phyloP scores from a whole-genome alignment of 1,140 invertebrate species.

The Sycophaga agraensis region DNA sequence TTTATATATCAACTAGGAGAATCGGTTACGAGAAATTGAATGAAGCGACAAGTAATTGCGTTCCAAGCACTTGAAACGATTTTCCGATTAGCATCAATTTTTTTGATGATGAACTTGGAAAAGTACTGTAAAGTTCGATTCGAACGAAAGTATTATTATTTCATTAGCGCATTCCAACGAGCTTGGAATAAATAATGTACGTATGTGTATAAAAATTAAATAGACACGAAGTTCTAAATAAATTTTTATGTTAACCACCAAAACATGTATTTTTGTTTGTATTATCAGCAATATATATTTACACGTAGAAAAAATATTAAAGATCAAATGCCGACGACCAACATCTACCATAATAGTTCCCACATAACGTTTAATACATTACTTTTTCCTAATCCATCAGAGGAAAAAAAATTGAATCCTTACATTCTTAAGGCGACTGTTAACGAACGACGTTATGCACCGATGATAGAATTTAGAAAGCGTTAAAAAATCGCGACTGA shows the following conservation, averaged over 20 bases:
- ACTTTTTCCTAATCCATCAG: constrained; percentile 27
- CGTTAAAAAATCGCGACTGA: constrained; percentile 32
- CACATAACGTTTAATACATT: constrained; percentile 30
- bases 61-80: constrained; percentile 10
- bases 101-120: constrained; percentile 17
- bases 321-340: constrained; percentile 29
- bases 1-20: not conserved
- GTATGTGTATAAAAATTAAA: constrained; percentile 15
- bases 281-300: constrained; percentile 27
- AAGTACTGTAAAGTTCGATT: constrained; percentile 17
- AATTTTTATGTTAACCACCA: constrained; percentile 27
- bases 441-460: constrained; percentile 27
- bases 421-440: constrained; percentile 23
- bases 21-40: not conserved
- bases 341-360: constrained; percentile 26
- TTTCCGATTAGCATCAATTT: constrained; percentile 1
- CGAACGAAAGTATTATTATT: constrained; percentile 2
- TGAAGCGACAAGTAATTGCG: not conserved
- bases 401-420: constrained; percentile 26
- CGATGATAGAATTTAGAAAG: constrained; percentile 29
- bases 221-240: constrained; percentile 12
- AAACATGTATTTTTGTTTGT: constrained; percentile 26
- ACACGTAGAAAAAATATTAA: constrained; percentile 33
- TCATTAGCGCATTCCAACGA: constrained; percentile 5
- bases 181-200: constrained; percentile 1